Base-by-base conservation (phyloP, 92 coral and sea anemone species). In the Porites rus region DNA sequence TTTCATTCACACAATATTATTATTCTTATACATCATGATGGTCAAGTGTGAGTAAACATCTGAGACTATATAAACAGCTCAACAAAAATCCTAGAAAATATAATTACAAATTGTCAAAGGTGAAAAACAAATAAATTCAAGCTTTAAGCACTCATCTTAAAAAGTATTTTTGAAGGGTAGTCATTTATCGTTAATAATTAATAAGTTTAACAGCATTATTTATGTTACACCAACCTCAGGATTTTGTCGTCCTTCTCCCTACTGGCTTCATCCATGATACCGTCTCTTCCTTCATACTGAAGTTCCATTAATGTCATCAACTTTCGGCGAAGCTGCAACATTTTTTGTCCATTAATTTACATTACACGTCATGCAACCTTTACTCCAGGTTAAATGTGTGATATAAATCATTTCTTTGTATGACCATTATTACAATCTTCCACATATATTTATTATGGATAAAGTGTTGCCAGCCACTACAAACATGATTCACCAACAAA, bases 241-340 rank as follows among this genome's bases (percentile, higher is more conserved):
- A 50, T 6, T 46, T 46, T 17, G 17, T 50, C 72, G 0, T 74
- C 87, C 31, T 50, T 74, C 1, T 83, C 87, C 13, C 50, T 74
- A 16, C n/a, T 50, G 3, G 78, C 78, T 70, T 95, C 98, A 51
- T 85, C 96, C 86, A 86, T 93, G 10, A 96, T 94, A 11, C 99
- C 99, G 43, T 96, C 99, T 67, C 86, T 72, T 10, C 97, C 95
- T 58, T 94, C 95, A 69, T 95, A 96, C 81, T 93, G 99, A 2
- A 92, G 69, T 14, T 92, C 95, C 99, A 96, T 95, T 67, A 95
- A 77, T 18, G 79, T 89, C 86, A 84, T 91, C 56, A 96, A 76
- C 89, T 87, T 96, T 67, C 92, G 94, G 58, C 94, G 96, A 16
- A 96, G 85, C 99, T 96, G 83, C 63, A 77, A 87, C 81, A 89